phyloP scores from a whole-genome alignment of 35 echinoderm and acorn worm species.

The Chiridota heheva region DNA sequence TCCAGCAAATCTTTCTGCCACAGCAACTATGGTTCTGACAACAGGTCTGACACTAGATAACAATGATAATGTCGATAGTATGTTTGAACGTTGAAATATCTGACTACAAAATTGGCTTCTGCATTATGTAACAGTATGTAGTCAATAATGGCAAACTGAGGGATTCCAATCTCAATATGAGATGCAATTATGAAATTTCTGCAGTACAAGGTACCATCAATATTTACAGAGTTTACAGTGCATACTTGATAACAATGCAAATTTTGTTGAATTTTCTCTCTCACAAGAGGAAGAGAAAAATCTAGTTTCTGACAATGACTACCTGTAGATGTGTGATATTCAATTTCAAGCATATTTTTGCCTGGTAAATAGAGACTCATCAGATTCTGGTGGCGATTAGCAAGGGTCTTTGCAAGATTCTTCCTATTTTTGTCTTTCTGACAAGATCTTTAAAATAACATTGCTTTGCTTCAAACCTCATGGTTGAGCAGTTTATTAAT shows the following conservation, averaged over 20 bases:
- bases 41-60: neutral
- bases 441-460: constrained; percentile 24
- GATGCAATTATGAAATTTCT: constrained; percentile 1
- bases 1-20: neutral
- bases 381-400: constrained; percentile 15
- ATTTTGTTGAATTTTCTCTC: neutral
- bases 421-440: constrained; percentile 26
- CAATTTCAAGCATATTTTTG: neutral
- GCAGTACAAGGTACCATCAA: neutral
- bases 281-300: neutral
- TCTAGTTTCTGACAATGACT: neutral
- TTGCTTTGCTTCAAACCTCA: constrained; percentile 19
- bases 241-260: neutral
- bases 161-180: neutral
- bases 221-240: neutral
- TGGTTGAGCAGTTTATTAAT: constrained; percentile 4
- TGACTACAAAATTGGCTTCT: neutral
- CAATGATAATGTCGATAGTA: constrained; percentile 2
- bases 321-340: neutral
- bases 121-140: neutral
- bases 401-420: constrained; percentile 18
- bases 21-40: neutral
- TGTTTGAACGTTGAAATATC: neutral
- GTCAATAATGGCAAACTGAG: neutral
- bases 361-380: constrained; percentile 4